Evolutionary conservation across 2,113 vertebrate species (phyloP).

Genomic region (Cairina moschata): DNA sequence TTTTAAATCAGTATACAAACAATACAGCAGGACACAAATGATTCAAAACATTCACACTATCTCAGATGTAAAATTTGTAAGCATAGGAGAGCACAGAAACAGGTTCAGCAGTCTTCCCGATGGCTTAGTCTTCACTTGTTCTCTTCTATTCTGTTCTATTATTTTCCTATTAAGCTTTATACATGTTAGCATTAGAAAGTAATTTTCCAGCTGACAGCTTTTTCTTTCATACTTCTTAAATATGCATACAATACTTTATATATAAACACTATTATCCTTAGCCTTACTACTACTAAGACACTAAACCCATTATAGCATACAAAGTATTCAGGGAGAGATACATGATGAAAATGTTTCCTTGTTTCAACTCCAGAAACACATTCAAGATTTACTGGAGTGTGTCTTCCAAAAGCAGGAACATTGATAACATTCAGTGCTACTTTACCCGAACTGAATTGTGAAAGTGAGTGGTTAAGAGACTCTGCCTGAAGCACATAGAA

Average conservation of each 20-base stretch:
- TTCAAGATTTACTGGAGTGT: neutral
- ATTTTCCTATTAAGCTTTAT: neutral
- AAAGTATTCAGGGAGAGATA: neutral
- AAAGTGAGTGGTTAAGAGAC: rapidly evolving
- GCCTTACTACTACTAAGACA: neutral
- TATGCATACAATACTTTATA: neutral
- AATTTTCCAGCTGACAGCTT: neutral
- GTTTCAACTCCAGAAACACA: neutral
- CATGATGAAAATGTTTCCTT: neutral
- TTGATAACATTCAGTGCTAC: neutral
- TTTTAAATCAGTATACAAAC: neutral
- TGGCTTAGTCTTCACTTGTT: neutral
- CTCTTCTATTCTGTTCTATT: neutral
- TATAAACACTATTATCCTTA: neutral
- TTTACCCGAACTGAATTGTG: neutral
- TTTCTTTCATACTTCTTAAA: neutral
- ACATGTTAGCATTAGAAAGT: neutral
- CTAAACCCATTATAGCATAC: neutral
- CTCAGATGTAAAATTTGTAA: neutral
- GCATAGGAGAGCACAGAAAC: neutral
- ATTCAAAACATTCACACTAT: neutral
- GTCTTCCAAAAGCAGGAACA: neutral
- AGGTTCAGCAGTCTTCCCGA: neutral
- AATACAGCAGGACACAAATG: neutral
- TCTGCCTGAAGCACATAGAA: neutral